Evolutionary conservation across 2,888 invertebrate species (phyloP).

Genomic region (Empis livida): DNA sequence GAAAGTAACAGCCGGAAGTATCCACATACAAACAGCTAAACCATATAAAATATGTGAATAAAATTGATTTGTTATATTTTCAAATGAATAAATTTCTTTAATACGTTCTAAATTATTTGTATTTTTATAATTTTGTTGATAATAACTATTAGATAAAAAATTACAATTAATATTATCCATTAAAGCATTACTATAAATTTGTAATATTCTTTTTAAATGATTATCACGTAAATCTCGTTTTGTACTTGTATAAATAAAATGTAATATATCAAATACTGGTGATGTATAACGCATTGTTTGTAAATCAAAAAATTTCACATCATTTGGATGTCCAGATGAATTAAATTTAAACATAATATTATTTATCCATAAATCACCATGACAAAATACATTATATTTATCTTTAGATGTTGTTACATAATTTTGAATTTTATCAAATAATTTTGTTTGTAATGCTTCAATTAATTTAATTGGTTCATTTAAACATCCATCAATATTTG

Average conservation of each 20-base stretch:
- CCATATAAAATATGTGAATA: conserved; percentile 28
- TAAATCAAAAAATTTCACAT: conserved; percentile 30
- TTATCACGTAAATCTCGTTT: conserved; percentile 24
- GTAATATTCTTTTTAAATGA: conserved; percentile 22
- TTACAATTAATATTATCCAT: conserved; percentile 17
- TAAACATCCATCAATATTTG: conserved; percentile 25
- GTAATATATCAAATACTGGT: conserved; percentile 30
- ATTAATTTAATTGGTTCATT: conserved; percentile 24
- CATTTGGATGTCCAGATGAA: conserved; percentile 7
- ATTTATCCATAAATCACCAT: conserved; percentile 34
- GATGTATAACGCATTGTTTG: conserved; percentile 32
- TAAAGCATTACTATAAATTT: conserved; percentile 23
- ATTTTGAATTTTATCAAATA: conserved; percentile 21
- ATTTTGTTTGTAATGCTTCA: conserved; percentile 19
- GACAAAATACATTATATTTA: conserved; percentile 26
- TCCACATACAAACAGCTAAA: conserved; percentile 29
- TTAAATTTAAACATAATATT: conserved; percentile 29
- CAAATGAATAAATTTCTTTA: conserved; percentile 20
- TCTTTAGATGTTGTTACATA: conserved; percentile 19
- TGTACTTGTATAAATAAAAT: conserved; percentile 33
- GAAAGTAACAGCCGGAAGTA: conserved; percentile 32
- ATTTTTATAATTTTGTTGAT: conserved; percentile 12
- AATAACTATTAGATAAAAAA: conserved; percentile 3
- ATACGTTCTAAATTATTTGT: conserved; percentile 15
- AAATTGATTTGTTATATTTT: conserved; percentile 26